Percentiles rank a stretch among this genome's conserved stretches.
phyloP scores from a whole-genome alignment of 2,888 invertebrate genomes.

The Macaria liturata region DNA sequence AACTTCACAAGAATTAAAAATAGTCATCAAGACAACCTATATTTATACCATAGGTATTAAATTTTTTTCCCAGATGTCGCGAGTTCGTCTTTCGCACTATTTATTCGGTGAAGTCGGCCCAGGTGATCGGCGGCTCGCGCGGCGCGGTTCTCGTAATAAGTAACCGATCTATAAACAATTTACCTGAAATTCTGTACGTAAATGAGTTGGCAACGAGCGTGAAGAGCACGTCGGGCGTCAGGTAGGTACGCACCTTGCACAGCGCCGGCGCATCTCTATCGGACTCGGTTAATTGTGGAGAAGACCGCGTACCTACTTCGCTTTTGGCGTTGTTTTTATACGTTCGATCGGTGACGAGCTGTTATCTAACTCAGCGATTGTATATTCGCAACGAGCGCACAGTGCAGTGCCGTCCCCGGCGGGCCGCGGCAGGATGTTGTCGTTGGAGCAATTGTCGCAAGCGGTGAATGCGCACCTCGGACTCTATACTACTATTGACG shows the following conservation, averaged over 20 bases:
- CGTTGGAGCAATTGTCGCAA: constrained; percentile 76
- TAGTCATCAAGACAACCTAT: constrained; percentile 55
- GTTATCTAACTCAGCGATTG: constrained; percentile 73
- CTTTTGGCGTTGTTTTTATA: constrained; percentile 58
- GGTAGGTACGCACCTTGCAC: constrained; percentile 51
- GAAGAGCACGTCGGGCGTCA: constrained; percentile 56
- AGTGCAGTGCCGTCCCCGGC: constrained; percentile 72
- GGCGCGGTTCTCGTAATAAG: constrained; percentile 25
- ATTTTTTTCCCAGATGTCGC: constrained; percentile 64
- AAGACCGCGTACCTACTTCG: constrained; percentile 47
- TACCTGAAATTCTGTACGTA: constrained; percentile 55
- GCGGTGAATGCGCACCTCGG: constrained; percentile 75
- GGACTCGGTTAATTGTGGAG: constrained; percentile 62
- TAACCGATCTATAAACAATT: constrained; percentile 39
- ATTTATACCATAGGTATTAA: constrained; percentile 56
- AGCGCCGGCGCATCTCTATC: constrained; percentile 58
- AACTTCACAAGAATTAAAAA: constrained; percentile 65
- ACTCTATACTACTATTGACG: constrained; percentile 50
- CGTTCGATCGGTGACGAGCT: constrained; percentile 59
- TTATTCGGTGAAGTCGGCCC: constrained; percentile 43
- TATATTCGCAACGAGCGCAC: constrained; percentile 67
- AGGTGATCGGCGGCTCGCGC: constrained; percentile 54
- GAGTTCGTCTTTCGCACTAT: constrained; percentile 58
- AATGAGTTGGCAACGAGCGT: constrained; percentile 63
- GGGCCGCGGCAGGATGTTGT: constrained; percentile 77